Base-by-base conservation (phyloP, 2,113 vertebrate genomes). In the Ranitomeya variabilis region DNA sequence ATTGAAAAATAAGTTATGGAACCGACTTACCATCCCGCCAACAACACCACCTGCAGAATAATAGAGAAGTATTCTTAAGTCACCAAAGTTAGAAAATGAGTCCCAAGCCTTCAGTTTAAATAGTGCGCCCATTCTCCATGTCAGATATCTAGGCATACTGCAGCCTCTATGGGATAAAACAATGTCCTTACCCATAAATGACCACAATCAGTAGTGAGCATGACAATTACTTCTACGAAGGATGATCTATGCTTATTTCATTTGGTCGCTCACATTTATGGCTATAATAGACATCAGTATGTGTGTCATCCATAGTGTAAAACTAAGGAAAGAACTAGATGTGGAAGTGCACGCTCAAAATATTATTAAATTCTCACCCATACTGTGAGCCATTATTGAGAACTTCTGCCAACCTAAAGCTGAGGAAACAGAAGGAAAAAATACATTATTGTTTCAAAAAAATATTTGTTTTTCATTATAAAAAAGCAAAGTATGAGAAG, bases 361-460 rank as follows among this genome's bases (percentile, higher is more conserved):
- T 45, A 45, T 45, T 45, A 45, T 2, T 52, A 90, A 73, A 88
- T 82, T 92, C 97, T 98, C 94, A 99, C 97, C 97, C 93, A 98
- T 97, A 90, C 98, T 99, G 94, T 99, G 98, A 90, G 95, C 96
- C 84, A 99, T 90, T 89, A 99, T 92, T 73, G 96, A 96, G 91
- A 98, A 97, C 15, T 64, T 95, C 80, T 90, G 95, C 97, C 96
- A 98, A 81, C 96, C 94, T 91, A 98, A 94, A 90, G 95, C 98
- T 99, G 95, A 87, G 74, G 94, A 94, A 84, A 83, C 71, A 91
- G 92, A 86, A 95, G 55, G 93, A 78, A 80, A 59, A 51, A 45
- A 45, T 45, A 45, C 37, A 45, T 45, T 4, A 45, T 45, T 45
- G 26, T 31, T 31, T 31, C 26, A 31, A 31, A 31, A 31, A 31